A percentile compares a stretch with the other conserved stretches of the same genome.
Evolutionary conservation across 2,113 vertebrate genomes (phyloP).

Genomic region (Alces alces): DNA sequence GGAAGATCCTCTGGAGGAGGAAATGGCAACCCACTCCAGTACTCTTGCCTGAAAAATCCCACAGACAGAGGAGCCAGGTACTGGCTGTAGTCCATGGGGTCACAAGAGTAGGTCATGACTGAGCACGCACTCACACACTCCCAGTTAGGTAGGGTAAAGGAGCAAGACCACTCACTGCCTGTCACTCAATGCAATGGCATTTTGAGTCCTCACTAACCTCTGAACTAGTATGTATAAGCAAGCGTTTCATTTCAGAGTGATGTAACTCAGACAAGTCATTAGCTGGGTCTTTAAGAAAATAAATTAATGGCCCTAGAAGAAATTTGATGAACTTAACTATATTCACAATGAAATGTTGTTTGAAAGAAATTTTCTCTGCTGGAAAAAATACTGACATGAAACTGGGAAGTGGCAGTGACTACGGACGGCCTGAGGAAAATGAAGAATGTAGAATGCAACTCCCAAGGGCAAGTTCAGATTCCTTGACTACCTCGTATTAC

Average conservation of each 20-base stretch:
- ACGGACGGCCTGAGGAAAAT: not conserved
- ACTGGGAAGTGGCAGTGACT: not conserved
- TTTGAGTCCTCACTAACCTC: not conserved
- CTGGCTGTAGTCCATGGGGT: not conserved
- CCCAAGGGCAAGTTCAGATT: not conserved
- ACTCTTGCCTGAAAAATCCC: not conserved
- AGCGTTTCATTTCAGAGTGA: not conserved
- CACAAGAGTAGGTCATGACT: not conserved
- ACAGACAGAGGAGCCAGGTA: not conserved
- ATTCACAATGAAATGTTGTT: not conserved
- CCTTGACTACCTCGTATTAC: not conserved
- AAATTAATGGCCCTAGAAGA: not conserved
- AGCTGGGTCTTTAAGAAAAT: not conserved
- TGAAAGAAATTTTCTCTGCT: not conserved
- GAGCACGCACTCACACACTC: not conserved
- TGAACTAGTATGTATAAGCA: not conserved
- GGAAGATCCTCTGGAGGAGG: not conserved
- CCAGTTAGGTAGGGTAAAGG: not conserved
- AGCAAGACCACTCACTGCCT: not conserved
- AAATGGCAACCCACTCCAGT: not conserved
- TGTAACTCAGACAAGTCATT: not conserved
- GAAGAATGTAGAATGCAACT: not conserved
- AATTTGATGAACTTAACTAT: not conserved
- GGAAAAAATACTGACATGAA: not conserved
- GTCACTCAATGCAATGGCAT: not conserved